Conservation (phyloP, 2,888 invertebrate genomes). For the Patella pellucida region DNA sequence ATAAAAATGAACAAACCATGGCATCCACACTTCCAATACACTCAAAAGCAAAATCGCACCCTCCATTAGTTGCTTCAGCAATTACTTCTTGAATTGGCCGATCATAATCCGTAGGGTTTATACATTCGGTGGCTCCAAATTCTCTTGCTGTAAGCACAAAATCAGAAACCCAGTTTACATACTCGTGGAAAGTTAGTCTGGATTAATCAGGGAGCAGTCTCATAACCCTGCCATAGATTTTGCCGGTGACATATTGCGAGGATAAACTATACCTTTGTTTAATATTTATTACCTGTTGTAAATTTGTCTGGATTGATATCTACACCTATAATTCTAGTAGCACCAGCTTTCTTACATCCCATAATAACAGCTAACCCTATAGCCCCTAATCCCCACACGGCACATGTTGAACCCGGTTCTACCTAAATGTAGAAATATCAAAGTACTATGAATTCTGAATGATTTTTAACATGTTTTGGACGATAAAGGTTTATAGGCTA, state of each 20-base stretch:
- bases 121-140: constrained; percentile 94
- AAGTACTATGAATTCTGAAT: no score
- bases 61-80: constrained; percentile 92
- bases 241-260: no score
- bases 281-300: constrained; percentile 64
- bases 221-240: no score
- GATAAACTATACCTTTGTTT: no score
- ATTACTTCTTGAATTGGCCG: constrained; percentile 86
- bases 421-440: constrained; percentile 74
- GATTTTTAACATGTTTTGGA: neutral
- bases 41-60: constrained; percentile 97
- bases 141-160: constrained; percentile 76
- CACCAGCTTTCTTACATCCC: constrained; percentile 71
- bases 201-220: no score
- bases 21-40: constrained; percentile 89
- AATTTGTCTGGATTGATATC: constrained; percentile 73
- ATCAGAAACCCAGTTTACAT: no score
- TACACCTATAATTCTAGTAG: constrained; percentile 68
- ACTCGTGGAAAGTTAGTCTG: no score
- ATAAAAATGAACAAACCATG: constrained; percentile 69
- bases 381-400: constrained; percentile 71
- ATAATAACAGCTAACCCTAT: constrained; percentile 70
- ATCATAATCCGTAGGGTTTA: constrained; percentile 84
- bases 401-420: constrained; percentile 72
- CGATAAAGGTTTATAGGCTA: neutral